A percentile compares a stretch with the other conserved stretches of the same genome.
Conservation (phyloP, 2,888 invertebrate genomes). For the Cyaniris semiargus region DNA sequence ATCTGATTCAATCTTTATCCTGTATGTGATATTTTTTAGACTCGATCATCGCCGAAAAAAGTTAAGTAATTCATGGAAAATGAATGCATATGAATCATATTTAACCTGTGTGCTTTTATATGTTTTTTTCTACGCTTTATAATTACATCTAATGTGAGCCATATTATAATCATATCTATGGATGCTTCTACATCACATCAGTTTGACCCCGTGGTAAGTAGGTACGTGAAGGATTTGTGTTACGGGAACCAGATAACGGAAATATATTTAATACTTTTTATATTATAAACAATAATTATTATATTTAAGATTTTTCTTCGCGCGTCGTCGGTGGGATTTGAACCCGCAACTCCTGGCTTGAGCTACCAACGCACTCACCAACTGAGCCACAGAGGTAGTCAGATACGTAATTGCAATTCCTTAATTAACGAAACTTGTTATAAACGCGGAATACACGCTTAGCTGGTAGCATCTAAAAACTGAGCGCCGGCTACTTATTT, state of each 20-base stretch:
- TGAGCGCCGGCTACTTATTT: slow-evolving; percentile 33
- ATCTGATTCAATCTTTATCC: slow-evolving; percentile 14
- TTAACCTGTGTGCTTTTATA: not conserved
- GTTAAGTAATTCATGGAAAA: slow-evolving; percentile 12
- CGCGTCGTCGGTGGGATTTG: too few relatives aligned
- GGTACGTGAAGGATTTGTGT: too few relatives aligned
- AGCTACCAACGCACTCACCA: too few relatives aligned
- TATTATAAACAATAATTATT: too few relatives aligned
- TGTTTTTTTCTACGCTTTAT: not conserved
- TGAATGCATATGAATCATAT: not conserved
- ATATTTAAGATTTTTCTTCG: too few relatives aligned
- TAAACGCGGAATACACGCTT: slow-evolving; percentile 1
- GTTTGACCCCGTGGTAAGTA: too few relatives aligned
- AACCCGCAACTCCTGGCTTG: too few relatives aligned
- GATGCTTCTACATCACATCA: too few relatives aligned
- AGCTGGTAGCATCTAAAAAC: slow-evolving; percentile 15
- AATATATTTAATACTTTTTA: too few relatives aligned
- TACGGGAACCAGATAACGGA: too few relatives aligned
- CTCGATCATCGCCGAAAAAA: slow-evolving; percentile 16
- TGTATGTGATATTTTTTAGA: slow-evolving; percentile 17
- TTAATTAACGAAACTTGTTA: not conserved
- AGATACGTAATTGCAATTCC: not conserved
- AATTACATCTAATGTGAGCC: not conserved
- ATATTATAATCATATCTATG: not conserved
- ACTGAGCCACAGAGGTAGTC: not conserved